A percentile compares a stretch with the other conserved stretches of the same genome.
Conservation (phyloP, 2,113 vertebrate species). For the Marmota flaviventris region DNA sequence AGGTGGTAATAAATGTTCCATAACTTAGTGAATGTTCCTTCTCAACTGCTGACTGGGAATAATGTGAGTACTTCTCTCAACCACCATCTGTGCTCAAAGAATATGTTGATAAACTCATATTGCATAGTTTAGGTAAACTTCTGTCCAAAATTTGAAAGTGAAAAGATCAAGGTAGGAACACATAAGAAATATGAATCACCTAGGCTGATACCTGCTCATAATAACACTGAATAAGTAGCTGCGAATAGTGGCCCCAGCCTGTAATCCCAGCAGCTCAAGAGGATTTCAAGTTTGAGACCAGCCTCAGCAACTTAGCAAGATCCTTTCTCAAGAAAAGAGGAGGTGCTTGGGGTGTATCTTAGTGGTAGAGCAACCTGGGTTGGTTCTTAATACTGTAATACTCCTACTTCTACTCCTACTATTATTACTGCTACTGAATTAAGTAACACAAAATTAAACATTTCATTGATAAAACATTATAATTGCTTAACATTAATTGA, state of each 20-base stretch:
- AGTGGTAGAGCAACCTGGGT: no score
- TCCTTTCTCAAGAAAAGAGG: no score
- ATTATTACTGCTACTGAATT: no score
- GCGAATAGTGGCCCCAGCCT: no score
- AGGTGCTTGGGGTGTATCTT: no score
- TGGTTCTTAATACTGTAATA: no score
- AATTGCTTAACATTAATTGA: not conserved
- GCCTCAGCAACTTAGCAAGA: no score
- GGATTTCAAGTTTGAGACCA: no score
- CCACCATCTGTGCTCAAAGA: not conserved
- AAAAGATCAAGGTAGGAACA: not conserved
- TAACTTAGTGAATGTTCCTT: not conserved
- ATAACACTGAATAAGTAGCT: not conserved
- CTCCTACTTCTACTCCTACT: no score
- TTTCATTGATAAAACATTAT: not conserved
- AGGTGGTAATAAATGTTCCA: not conserved
- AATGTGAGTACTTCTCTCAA: not conserved
- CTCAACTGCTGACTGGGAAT: not conserved
- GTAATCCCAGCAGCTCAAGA: no score
- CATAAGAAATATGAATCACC: not conserved
- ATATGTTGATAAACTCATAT: not conserved
- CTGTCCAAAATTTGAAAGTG: not conserved
- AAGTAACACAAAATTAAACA: constrained; percentile 25
- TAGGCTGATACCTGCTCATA: not conserved
- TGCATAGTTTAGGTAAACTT: not conserved